Evolutionary conservation across 2,113 vertebrate genomes (phyloP), one percentile per base, ranked within the genome.

Genomic region (Callionymus lyra): DNA sequence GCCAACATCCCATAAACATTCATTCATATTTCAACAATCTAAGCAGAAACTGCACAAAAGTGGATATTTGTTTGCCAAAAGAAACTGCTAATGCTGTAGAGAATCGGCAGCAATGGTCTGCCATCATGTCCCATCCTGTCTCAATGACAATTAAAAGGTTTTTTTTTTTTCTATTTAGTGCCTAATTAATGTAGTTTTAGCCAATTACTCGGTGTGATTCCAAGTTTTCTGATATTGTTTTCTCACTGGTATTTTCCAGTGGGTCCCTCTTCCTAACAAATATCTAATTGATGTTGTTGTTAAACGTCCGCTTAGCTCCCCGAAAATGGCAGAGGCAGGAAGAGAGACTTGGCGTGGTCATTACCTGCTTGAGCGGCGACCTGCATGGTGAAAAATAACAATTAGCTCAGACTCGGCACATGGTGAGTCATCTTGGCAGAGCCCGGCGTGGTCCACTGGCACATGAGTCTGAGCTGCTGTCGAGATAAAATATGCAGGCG

Each of bases 351-450:
- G 38, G 56, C 56, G 44, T 36, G 42, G 56, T 59, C 45, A 27
- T 27, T 27, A 27, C 54, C 38, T 40, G 53, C 57, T 47, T 62
- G 46, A 58, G 58, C 52, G 49, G 55, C 47, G 55, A 68, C 52
- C 65, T 63, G 58, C 56, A 58, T 74, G 63, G 63, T 63, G 52
- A 27, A 69, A 73, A 77, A 74, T 66, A 74, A 71, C 44, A 67
- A 74, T 78, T 65, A 61, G 48, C 53, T 19, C 39, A 4, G 46
- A 34, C 63, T 56, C 52, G 41, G 53, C 13, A 10, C 48, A 51
- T 52, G 58, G 71, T 76, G 68, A 76, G 63, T 78, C 72, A 76
- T 76, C 59, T 63, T 72, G 61, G 57, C 61, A 66, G 55, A 45
- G 48, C 19, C 34, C 31, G 34, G 60, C 47, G 56, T 59, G 21